A percentile compares a stretch with the other conserved stretches of the same genome.
phyloP scores from a whole-genome alignment of 1,140 invertebrate genomes.

The Drosophila kohkoa region DNA sequence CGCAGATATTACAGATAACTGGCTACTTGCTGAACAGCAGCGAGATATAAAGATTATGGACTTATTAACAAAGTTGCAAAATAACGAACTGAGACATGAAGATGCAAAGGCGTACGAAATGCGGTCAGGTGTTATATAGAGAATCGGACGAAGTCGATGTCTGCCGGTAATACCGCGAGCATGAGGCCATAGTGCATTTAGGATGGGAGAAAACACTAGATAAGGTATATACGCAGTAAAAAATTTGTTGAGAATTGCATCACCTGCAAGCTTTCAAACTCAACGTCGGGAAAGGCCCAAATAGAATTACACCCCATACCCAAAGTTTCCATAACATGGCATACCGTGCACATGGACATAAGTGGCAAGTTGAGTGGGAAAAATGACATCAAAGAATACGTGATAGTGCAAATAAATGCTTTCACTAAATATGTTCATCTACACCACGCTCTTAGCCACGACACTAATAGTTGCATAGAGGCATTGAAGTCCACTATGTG shows the following conservation, averaged over 20 bases:
- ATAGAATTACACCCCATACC: slow-evolving; percentile 16
- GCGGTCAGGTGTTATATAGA: neutral
- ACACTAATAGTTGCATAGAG: neutral
- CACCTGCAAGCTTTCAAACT: slow-evolving; percentile 2
- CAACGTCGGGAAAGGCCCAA: slow-evolving; percentile 20
- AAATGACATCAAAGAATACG: neutral
- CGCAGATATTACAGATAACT: neutral
- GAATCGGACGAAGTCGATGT: neutral
- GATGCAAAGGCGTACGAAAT: neutral
- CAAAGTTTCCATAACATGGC: slow-evolving; percentile 15
- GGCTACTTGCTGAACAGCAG: neutral
- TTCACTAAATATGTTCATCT: neutral
- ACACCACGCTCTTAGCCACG: no score
- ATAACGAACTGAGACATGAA: slow-evolving; percentile 1
- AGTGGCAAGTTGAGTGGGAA: neutral
- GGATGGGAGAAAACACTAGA: neutral
- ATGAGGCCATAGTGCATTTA: neutral
- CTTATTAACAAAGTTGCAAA: neutral
- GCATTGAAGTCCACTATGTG: slow-evolving; percentile 18
- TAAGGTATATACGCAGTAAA: neutral
- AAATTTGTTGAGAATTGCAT: neutral
- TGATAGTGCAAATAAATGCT: neutral
- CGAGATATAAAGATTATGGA: neutral
- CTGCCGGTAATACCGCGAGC: neutral
- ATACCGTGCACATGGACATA: slow-evolving; percentile 1